These are phyloP conservation scores for Alectura lathami DNA, from an alignment of 2,113 vertebrate species.

Conservation along the genomic window DNA sequence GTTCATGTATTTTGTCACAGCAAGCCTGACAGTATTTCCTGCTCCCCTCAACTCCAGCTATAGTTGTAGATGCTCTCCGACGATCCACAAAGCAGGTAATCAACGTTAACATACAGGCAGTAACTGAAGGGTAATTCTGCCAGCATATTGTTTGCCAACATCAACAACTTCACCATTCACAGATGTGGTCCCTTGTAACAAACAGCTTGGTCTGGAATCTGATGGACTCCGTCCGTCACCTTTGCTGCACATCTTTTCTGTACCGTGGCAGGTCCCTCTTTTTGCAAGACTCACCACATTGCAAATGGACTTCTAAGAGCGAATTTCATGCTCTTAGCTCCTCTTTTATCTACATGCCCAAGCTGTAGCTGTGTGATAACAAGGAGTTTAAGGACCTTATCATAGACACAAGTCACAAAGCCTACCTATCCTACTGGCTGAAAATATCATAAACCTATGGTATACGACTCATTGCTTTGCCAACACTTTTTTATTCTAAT, in stretches of 20 bases:
- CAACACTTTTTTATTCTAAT: neutral
- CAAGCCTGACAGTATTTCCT: neutral
- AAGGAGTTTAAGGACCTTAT: neutral
- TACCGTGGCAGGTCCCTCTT: neutral
- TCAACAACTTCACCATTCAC: neutral
- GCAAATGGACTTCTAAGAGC: neutral
- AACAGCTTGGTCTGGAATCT: neutral
- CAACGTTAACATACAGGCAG: neutral
- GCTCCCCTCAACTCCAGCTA: neutral
- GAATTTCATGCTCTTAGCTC: neutral
- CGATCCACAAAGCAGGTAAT: neutral
- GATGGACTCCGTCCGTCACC: neutral
- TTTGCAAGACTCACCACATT: neutral
- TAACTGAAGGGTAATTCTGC: neutral
- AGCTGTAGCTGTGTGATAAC: neutral
- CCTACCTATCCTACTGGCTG: neutral
- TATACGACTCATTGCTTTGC: neutral
- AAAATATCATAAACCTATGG: neutral
- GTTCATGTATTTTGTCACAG: neutral
- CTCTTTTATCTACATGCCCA: neutral
- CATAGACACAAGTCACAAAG: neutral
- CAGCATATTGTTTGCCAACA: neutral
- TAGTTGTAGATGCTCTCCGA: neutral
- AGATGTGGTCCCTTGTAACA: neutral
- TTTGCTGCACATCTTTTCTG: neutral